Percentiles rank a stretch among this genome's conserved stretches.
Conservation (phyloP, 1,140 invertebrate genomes). For the Drosophila cardini region DNA sequence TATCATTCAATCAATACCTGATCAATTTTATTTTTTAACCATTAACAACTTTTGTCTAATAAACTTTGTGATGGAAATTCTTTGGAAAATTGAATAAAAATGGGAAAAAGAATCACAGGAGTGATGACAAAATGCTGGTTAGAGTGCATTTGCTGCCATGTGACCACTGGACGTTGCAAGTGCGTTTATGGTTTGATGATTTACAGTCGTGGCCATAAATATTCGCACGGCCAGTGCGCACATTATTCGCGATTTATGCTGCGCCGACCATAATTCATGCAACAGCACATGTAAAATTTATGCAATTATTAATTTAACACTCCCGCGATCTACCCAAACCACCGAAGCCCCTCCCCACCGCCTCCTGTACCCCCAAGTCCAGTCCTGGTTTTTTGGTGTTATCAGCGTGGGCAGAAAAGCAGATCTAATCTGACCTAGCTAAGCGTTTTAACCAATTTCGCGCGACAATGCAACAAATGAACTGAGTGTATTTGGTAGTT, state of each 20-base stretch:
- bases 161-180: conserved; percentile 67
- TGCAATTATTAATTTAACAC: conserved; percentile 84
- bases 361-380: not conserved
- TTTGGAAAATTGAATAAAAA: conserved; percentile 32
- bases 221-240: conserved; percentile 84
- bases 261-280: conserved; percentile 80
- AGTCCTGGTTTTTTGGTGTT: conserved; percentile 7
- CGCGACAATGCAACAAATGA: conserved; percentile 47
- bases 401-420: conserved; percentile 22
- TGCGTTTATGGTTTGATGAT: conserved; percentile 84
- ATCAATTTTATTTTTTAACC: not conserved
- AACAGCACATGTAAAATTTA: conserved; percentile 84
- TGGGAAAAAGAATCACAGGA: conserved; percentile 16
- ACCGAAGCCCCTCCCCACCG: not conserved
- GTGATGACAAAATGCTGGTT: not conserved
- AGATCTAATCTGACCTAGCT: conserved; percentile 55
- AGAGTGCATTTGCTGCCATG: conserved; percentile 35
- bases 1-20: not conserved
- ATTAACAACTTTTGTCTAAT: not conserved
- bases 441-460: conserved; percentile 56
- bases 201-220: conserved; percentile 82
- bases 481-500: conserved; percentile 17
- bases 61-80: not conserved
- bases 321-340: conserved; percentile 38
- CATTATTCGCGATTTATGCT: conserved; percentile 84